phyloP scores from a whole-genome alignment of 2,113 vertebrate species.

The Serinus canaria region DNA sequence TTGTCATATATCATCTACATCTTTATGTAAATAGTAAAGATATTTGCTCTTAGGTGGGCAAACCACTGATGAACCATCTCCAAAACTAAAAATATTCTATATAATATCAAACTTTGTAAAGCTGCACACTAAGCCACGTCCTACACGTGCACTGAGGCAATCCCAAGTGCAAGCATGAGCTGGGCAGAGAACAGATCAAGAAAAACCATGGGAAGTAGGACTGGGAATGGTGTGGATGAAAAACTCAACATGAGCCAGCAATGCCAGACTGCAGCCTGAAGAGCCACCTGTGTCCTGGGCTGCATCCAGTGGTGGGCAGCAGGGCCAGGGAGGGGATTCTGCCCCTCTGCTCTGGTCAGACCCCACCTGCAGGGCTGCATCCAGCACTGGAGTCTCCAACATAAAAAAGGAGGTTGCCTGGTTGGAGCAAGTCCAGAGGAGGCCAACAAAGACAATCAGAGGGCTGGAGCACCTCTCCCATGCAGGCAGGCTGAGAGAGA shows the following conservation, averaged over 20 bases:
- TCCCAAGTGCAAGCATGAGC: neutral
- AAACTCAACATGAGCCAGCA: neutral
- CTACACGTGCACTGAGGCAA: neutral
- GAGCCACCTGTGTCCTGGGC: neutral
- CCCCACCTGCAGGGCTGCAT: neutral
- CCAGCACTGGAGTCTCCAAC: fast-evolving
- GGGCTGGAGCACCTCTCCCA: neutral
- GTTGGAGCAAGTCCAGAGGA: neutral
- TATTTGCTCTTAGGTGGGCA: neutral
- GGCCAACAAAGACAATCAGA: neutral
- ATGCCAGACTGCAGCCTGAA: neutral
- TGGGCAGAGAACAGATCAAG: neutral
- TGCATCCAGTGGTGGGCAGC: neutral
- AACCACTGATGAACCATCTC: neutral
- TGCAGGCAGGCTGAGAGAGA: neutral
- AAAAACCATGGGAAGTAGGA: neutral
- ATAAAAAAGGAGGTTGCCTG: neutral
- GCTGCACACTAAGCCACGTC: neutral
- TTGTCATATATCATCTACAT: neutral
- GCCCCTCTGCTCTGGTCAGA: neutral
- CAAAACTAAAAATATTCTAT: neutral
- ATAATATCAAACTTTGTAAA: neutral
- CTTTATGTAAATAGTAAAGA: neutral
- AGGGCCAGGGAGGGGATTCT: neutral
- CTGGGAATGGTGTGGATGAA: neutral